Evolutionary conservation across 2,797 vertebrate genomes (phyloP), one percentile per base, ranked within the genome.

Genomic region (Acridotheres tristis): DNA sequence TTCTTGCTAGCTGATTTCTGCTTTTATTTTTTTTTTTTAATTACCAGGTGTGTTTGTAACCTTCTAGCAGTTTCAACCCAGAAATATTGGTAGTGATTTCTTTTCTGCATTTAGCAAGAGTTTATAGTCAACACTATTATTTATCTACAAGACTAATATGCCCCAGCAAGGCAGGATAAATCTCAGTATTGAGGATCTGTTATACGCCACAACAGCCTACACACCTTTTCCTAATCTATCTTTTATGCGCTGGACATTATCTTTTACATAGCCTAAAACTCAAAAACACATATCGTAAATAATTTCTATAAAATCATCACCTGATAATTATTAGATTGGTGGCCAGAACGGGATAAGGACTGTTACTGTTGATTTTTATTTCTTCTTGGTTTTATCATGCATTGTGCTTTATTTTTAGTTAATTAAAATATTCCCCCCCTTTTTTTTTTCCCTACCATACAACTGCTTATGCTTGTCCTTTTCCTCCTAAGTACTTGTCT

Each of bases 11-110:
- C 53, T 85, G 40, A 27, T 81, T 50, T 68, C 42, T 90, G 68
- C 30, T 89, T 58, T 96, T 93, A 67, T 89, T 95, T 94, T 42
- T 94, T 42, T 94, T 71, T 76, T 76, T 62, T 71, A 82, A 43
- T 86, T 77, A 87, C 69, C 40, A 66, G 43, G 6, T 75, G 19
- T 92, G 22, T 78, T 96, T 67, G n/a, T 79, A 95, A 90, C 67
- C 38, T 93, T 80, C 50, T 51, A 72, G 40, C 65, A 88, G 8
- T 88, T 94, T 73, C 15, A 93, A 66, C 25, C 7, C 53, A 88
- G 48, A 96, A 94, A 95, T 95, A 82, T 32, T 85, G 29, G 34
- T 81, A 76, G 66, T 57, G 20, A 1, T 47, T 81, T 86, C 90
- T 84, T 63, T 79, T 34, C 65, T 36, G 38, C 48, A 84, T 91